Conservation (phyloP, 2,888 invertebrate genomes). For the Calephelis perditalis region DNA sequence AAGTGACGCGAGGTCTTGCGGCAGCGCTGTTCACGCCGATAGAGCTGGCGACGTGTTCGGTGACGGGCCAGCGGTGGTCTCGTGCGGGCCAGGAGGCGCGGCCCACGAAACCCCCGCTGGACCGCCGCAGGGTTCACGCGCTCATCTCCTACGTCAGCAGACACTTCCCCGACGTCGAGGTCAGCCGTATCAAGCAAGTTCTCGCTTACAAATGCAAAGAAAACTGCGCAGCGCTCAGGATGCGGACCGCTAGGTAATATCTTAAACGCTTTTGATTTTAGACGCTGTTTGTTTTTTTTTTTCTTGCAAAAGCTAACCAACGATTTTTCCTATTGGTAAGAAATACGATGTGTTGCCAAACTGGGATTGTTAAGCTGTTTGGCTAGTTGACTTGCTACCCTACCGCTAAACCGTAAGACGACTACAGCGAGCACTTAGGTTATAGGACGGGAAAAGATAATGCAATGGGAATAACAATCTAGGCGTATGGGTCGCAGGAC, state of each 20-base stretch:
- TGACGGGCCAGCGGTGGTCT: constrained; percentile 87
- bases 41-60: constrained; percentile 85
- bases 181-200: constrained; percentile 86
- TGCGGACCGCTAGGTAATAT: constrained; percentile 83
- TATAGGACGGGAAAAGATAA: too few relatives aligned
- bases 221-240: constrained; percentile 85
- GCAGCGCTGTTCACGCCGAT: constrained; percentile 86
- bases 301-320: too few relatives aligned
- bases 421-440: too few relatives aligned
- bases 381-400: too few relatives aligned
- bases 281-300: too few relatives aligned
- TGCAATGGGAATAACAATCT: too few relatives aligned
- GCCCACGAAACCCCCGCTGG: constrained; percentile 86
- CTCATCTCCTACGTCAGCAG: constrained; percentile 86
- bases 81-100: constrained; percentile 84
- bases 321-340: too few relatives aligned
- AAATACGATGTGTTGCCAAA: too few relatives aligned
- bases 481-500: too few relatives aligned
- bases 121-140: constrained; percentile 84
- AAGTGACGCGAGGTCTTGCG: constrained; percentile 84
- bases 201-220: constrained; percentile 88
- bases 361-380: too few relatives aligned
- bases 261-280: constrained; percentile 7
- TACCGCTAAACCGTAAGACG: too few relatives aligned
- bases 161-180: constrained; percentile 85